Evolutionary conservation across 2,797 vertebrate genomes (phyloP).

Genomic region (Gambusia yucatana): DNA sequence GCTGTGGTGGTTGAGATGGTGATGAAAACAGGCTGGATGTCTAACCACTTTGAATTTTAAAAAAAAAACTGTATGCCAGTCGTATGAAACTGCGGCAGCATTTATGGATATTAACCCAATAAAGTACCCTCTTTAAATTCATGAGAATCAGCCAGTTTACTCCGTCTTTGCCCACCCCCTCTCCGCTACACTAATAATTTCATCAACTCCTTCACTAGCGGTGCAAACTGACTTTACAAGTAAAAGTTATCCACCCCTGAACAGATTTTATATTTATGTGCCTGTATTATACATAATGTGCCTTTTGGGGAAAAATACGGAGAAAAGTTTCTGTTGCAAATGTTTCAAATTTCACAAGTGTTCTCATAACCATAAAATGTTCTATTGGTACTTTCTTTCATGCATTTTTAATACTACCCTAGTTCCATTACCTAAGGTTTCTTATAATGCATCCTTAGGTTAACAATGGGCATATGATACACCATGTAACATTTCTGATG

Average conservation of each 20-base stretch:
- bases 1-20: conserved; percentile 33
- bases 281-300: conserved; percentile 41
- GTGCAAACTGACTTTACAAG: conserved; percentile 59
- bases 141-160: conserved; percentile 74
- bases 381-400: not conserved
- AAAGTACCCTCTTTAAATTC: conserved; percentile 82
- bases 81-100: conserved; percentile 56
- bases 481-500: conserved; percentile 31
- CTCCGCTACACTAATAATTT: conserved; percentile 65
- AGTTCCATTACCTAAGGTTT: not conserved
- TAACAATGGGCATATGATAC: conserved; percentile 36
- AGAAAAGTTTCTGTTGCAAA: conserved; percentile 37
- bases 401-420: not conserved
- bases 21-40: conserved; percentile 54
- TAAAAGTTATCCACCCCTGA: conserved; percentile 62
- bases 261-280: conserved; percentile 49
- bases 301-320: conserved; percentile 27
- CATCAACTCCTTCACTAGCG: conserved; percentile 48
- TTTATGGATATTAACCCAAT: conserved; percentile 78
- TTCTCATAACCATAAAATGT: conserved; percentile 25
- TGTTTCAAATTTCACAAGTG: conserved; percentile 37
- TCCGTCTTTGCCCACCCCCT: conserved; percentile 16
- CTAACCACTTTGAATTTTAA: conserved; percentile 41
- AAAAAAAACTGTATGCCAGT: conserved; percentile 62
- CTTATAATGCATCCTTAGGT: conserved; percentile 10